Conservation (phyloP, 2,113 vertebrate species). For the Pholis gunnellus region DNA sequence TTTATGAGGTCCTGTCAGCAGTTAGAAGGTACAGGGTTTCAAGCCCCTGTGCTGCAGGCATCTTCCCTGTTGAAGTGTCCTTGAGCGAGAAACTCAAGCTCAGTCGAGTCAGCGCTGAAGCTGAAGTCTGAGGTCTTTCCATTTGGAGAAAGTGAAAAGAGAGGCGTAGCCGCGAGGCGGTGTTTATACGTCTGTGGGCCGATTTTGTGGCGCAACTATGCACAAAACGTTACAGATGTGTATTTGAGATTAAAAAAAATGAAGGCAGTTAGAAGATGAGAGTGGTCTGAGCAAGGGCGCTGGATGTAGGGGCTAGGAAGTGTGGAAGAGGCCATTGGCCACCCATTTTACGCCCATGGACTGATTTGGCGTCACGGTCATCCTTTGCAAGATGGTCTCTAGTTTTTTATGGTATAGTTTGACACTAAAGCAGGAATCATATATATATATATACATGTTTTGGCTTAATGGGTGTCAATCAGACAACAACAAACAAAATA, state of each 20-base stretch:
- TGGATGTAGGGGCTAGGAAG: background rate
- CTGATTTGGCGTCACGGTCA: background rate
- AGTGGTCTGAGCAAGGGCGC: background rate
- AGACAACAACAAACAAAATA: background rate
- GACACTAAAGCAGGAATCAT: background rate
- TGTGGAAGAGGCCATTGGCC: background rate
- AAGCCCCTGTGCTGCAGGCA: slow-evolving; percentile 11
- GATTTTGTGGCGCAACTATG: background rate
- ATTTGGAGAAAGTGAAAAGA: slow-evolving; percentile 12
- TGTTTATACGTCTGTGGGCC: background rate
- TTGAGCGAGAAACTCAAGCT: slow-evolving; percentile 31
- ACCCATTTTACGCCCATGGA: background rate
- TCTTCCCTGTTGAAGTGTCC: slow-evolving; percentile 34
- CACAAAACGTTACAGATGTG: background rate
- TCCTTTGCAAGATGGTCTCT: background rate
- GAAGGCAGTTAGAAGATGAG: background rate
- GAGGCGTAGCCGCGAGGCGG: background rate
- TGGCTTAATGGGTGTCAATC: background rate
- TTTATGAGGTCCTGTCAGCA: slow-evolving; percentile 36
- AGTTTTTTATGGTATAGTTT: slow-evolving; percentile 2
- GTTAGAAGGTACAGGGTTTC: slow-evolving; percentile 9
- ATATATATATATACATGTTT: background rate
- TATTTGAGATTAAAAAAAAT: background rate
- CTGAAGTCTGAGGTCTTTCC: slow-evolving; percentile 5
- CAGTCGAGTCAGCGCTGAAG: slow-evolving; percentile 5